Conservation (phyloP, 1,140 invertebrate genomes). For the Bombus huntii region DNA sequence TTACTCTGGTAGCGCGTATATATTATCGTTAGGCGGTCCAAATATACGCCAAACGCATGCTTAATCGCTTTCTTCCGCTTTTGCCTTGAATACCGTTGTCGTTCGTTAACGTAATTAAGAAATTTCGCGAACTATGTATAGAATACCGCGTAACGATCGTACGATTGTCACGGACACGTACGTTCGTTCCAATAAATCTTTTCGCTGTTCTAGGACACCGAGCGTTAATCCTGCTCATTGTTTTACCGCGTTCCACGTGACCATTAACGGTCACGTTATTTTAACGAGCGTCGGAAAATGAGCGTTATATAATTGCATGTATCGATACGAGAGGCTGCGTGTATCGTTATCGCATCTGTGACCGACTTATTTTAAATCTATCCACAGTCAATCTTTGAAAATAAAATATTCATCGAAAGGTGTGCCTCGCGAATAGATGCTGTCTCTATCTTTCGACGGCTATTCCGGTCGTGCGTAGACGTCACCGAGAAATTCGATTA, state of each 20-base stretch:
- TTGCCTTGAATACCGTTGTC: not conserved
- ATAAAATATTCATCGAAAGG: conserved; percentile 20
- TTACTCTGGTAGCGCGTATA: conserved; percentile 22
- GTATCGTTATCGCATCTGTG: not conserved
- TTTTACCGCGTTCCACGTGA: not conserved
- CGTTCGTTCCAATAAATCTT: not conserved
- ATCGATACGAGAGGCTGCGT: not conserved
- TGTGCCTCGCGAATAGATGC: conserved; percentile 3
- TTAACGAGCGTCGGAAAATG: conserved; percentile 15
- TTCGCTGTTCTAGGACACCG: not conserved
- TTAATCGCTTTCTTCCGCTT: not conserved
- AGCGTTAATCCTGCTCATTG: not conserved
- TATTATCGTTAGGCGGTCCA: conserved; percentile 12
- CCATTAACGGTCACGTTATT: conserved; percentile 32
- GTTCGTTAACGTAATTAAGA: not conserved
- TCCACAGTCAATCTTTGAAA: not conserved
- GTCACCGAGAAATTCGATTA: conserved; percentile 61
- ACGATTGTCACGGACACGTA: not conserved
- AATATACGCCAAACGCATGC: not conserved
- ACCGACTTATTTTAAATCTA: not conserved
- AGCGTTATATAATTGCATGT: not conserved
- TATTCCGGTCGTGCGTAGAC: conserved; percentile 23
- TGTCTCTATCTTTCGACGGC: conserved; percentile 9
- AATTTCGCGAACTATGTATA: not conserved
- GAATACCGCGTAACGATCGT: not conserved